Evolutionary conservation across 2,888 invertebrate species (phyloP), one percentile per base, ranked within the genome.

Genomic region (Eristalis pertinax): DNA sequence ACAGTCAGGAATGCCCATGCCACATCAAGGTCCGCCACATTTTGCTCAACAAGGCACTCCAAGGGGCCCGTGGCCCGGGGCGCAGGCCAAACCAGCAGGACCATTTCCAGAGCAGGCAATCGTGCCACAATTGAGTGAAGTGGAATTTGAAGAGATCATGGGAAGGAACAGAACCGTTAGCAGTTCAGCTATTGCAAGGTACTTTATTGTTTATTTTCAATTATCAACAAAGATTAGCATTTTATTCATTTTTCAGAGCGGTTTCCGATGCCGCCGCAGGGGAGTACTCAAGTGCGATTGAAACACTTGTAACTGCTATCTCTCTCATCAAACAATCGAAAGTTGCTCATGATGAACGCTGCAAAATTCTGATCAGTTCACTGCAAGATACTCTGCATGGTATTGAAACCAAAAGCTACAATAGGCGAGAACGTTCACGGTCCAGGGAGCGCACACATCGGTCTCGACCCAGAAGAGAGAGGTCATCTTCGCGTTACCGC

Each of bases 61-160:
- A 2, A 95, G 96, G 0, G 95, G 96, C 1, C 96, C 96, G 22
- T 95, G 96, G 94, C 92, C 96, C 11, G 92, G 96, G 8, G 91
- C 92, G 62, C 93, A 92, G 63, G 91, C 93, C 62, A 93, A 93
- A 89, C 92, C 92, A 13, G 92, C 91, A 56, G 92, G 92, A 11
- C 90, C 91, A 13, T 93, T 93, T 89, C 91, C 92, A 2, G 93
- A 92, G 65, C 93, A 92, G 58, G 89, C 91, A 63, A 95, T 95
- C 74, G 94, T 95, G 84, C 95, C 96, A 0, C 95, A 95, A 86
- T 94, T 98, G 89, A 95, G 96, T 89, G 99, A 99, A 93, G 97
- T 96, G 50, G 99, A 99, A 94, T 99, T 99, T 94, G 99, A 99
- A 93, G 99, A 99, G 93, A 98, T 99, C 77, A 99, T 99, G 97